Base-by-base conservation (phyloP, 2,797 vertebrate species). In the Malacoctenus gilli region DNA sequence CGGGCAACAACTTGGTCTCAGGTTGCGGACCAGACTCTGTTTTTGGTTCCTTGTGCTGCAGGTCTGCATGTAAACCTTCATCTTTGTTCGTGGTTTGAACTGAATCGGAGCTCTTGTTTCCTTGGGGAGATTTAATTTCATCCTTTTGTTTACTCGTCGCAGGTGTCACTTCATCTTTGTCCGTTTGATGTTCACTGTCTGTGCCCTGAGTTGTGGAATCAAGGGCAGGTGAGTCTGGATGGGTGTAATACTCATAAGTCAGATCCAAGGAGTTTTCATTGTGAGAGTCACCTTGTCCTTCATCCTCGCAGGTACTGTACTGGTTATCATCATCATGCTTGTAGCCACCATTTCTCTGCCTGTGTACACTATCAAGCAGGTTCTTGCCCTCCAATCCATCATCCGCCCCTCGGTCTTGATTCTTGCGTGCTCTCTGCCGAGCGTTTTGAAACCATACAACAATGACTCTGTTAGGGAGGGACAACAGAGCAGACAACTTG, bases 361-460 rank as follows among this genome's bases (percentile, higher is more conserved):
- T 95, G 68, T 92, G 93, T 81, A 93, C 93, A 54, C 92, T 93
- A 82, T 96, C 95, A 42, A 40, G 13, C 14, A 78, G 79, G 66
- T 43, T 85, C 19, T 76, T 85, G 1, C 40, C 82, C 30, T 87
- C 86, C 12, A 55, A 62, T 48, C 64, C 76, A 36, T 85, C 84
- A 5, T 89, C 89, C 19, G 59, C 41, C 2, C 79, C 82, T 2
- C 58, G 49, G 18, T 99, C 97, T 4, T 96, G 98, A 75, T 93
- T 94, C 75, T 99, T 99, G 57, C 97, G 89, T 16, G 97, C 97
- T 84, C 98, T 96, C 71, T 99, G 97, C 54, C 97, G 94, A 22
- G 97, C 94, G 38, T 99, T 99, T 84, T 99, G 97, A 77, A 99
- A 99, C 97, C 97, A 99, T 5, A 99, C 97, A 59, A 99, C 95